Conservation (phyloP, 2,888 invertebrate species). For the Agriopis marginaria region DNA sequence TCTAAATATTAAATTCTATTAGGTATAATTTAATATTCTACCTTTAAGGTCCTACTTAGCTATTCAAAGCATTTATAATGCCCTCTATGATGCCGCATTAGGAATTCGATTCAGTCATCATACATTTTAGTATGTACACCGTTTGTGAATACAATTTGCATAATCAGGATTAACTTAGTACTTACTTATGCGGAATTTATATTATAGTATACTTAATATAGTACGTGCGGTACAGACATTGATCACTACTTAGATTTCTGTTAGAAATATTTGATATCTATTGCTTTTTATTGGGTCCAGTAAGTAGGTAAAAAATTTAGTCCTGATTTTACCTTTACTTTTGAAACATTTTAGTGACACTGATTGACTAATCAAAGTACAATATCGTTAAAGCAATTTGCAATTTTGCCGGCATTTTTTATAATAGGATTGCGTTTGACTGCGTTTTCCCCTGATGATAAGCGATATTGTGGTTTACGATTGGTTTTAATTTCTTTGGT, state of each 20-base stretch:
- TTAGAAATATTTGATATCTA: too few species aligned
- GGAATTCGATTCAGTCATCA: slow-evolving; percentile 41
- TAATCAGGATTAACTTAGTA: slow-evolving; percentile 12
- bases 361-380: too few species aligned
- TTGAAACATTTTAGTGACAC: too few species aligned
- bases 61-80: slow-evolving; percentile 32
- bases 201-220: neutral
- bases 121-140: slow-evolving; percentile 31
- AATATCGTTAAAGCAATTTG: too few species aligned
- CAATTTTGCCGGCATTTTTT: too few species aligned
- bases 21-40: neutral
- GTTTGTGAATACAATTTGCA: slow-evolving; percentile 31
- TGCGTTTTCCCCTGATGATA: too few species aligned
- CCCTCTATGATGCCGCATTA: slow-evolving; percentile 27
- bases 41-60: slow-evolving; percentile 21
- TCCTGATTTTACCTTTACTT: too few species aligned
- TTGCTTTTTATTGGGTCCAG: too few species aligned
- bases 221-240: neutral
- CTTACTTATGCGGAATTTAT: neutral
- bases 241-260: neutral
- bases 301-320: too few species aligned
- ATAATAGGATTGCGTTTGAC: too few species aligned
- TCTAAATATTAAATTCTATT: neutral
- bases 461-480: too few species aligned
- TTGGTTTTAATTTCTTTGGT: too few species aligned